Evolutionary conservation across 2,113 vertebrate species (phyloP).

Genomic region (Chionis minor): DNA sequence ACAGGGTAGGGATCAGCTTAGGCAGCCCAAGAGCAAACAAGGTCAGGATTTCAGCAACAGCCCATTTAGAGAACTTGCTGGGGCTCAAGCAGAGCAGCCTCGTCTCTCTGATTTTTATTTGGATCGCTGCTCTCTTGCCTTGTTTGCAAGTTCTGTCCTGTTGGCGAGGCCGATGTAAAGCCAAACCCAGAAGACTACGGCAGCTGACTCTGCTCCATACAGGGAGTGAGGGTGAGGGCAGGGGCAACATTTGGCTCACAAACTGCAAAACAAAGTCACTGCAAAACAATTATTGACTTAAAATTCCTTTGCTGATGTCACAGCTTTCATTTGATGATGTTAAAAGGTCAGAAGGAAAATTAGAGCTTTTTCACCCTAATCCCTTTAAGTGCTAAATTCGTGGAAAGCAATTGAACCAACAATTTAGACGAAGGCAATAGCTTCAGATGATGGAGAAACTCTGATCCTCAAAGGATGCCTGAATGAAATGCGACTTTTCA

Average conservation of each 20-base stretch:
- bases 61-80: neutral
- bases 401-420: slow-evolving; percentile 25
- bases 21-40: slow-evolving; percentile 35
- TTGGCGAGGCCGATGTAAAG: neutral
- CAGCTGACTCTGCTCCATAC: neutral
- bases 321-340: neutral
- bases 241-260: neutral
- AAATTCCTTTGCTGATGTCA: neutral
- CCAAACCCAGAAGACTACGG: neutral
- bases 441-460: neutral
- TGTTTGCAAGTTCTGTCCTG: slow-evolving; percentile 43
- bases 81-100: slow-evolving; percentile 13
- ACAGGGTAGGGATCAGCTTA: neutral
- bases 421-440: slow-evolving; percentile 3
- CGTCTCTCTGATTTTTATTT: neutral
- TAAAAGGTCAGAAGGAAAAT: slow-evolving; percentile 50
- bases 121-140: slow-evolving; percentile 13
- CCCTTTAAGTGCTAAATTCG: slow-evolving; percentile 33
- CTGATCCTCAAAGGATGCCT: slow-evolving; percentile 37
- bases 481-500: neutral
- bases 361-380: neutral
- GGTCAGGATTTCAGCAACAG: slow-evolving; percentile 48
- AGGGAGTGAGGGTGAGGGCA: neutral
- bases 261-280: neutral
- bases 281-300: slow-evolving; percentile 11